phyloP scores from a whole-genome alignment of 2,797 vertebrate genomes.

The Enteromius fasciolatus region DNA sequence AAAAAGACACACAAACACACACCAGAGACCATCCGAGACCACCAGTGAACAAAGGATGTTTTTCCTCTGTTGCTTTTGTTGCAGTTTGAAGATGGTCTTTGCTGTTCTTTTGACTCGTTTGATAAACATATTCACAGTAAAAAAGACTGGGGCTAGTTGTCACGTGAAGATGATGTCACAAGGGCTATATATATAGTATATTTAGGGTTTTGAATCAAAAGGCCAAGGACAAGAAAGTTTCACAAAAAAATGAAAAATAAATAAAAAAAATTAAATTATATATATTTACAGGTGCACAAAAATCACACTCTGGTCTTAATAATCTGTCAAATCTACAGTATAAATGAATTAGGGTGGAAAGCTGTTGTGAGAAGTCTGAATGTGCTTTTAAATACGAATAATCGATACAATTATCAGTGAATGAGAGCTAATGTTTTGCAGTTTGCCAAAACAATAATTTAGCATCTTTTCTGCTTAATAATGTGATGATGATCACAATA shows the following conservation, averaged over 20 bases:
- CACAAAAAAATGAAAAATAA: not conserved
- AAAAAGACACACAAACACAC: conserved; percentile 76
- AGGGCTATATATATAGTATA: not conserved
- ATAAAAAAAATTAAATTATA: no score
- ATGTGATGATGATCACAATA: not conserved
- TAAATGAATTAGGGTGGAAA: not conserved
- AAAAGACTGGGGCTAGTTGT: not conserved
- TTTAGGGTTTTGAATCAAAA: not conserved
- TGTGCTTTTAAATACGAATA: no score
- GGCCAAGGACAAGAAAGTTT: not conserved
- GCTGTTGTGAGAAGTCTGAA: not conserved
- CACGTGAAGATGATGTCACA: not conserved
- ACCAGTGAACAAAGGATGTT: conserved; percentile 38
- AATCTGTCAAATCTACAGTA: no score
- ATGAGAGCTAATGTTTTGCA: not conserved
- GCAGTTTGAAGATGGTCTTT: conserved; percentile 58
- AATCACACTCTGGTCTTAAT: no score
- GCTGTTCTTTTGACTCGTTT: conserved; percentile 74
- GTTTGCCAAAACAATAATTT: not conserved
- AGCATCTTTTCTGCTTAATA: no score
- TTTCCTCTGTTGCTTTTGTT: conserved; percentile 38
- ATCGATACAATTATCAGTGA: no score
- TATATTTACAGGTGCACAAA: not conserved
- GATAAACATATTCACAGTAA: not conserved
- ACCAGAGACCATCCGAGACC: conserved; percentile 60